Conservation (phyloP, 2,113 vertebrate species). For the Peromyscus maniculatus region DNA sequence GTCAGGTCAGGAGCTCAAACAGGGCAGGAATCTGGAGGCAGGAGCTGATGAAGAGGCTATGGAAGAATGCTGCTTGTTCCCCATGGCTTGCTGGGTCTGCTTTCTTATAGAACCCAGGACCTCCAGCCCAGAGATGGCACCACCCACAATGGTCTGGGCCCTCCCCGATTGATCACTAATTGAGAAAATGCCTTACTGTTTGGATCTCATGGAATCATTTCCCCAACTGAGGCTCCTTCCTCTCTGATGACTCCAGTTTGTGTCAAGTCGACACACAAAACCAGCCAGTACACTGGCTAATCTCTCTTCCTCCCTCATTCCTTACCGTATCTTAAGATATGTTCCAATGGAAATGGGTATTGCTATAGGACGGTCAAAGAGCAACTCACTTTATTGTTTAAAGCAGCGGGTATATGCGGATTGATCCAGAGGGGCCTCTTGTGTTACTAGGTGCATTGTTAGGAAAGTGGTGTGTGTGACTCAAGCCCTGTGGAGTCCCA, state of each 20-base stretch:
- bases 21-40: background rate
- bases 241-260: background rate
- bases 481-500: background rate
- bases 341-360: background rate
- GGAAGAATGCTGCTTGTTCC: no score
- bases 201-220: background rate
- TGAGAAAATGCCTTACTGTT: background rate
- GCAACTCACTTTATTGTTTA: background rate
- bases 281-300: background rate
- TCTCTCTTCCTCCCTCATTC: background rate
- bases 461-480: background rate
- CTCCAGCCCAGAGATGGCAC: background rate
- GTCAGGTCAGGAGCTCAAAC: background rate
- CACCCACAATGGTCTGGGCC: background rate
- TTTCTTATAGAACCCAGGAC: background rate
- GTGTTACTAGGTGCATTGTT: background rate
- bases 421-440: accelerated
- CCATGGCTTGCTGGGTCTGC: no score
- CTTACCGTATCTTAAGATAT: background rate
- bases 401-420: background rate
- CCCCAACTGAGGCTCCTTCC: background rate
- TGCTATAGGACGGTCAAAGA: background rate
- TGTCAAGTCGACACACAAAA: background rate
- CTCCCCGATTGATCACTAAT: background rate
- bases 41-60: no score